A percentile compares a stretch with the other conserved stretches of the same genome.
Evolutionary conservation across 2,888 invertebrate species (phyloP).

Genomic region (Scaptomyza caliginosa): DNA sequence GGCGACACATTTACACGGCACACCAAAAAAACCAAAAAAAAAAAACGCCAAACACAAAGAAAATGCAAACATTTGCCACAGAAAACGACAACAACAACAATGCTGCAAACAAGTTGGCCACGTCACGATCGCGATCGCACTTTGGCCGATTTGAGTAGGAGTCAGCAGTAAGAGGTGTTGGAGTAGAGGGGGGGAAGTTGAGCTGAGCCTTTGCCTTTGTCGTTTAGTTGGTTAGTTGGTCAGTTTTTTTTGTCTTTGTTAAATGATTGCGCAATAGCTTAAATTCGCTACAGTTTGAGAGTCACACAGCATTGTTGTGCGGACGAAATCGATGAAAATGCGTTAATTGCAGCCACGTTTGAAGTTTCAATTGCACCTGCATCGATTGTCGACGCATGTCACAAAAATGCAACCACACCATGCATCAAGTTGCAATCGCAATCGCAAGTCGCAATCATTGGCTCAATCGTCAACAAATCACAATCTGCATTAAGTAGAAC

Average conservation of each 20-base stretch:
- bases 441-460: slow-evolving; percentile 14
- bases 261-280: slow-evolving; percentile 59
- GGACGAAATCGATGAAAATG: slow-evolving; percentile 53
- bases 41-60: slow-evolving; percentile 65
- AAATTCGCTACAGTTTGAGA: slow-evolving; percentile 49
- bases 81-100: slow-evolving; percentile 27
- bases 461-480: slow-evolving; percentile 6
- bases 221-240: slow-evolving; percentile 77
- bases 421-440: slow-evolving; percentile 22
- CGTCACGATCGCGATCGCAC: slow-evolving; percentile 81
- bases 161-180: neutral
- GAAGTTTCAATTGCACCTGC: slow-evolving; percentile 31
- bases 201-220: slow-evolving; percentile 19
- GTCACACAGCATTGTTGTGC: slow-evolving; percentile 32
- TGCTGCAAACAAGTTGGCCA: slow-evolving; percentile 74
- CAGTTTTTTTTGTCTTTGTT: slow-evolving; percentile 65
- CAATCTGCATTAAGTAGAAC: slow-evolving; percentile 64
- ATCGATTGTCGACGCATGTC: slow-evolving; percentile 67
- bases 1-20: slow-evolving; percentile 76
- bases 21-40: slow-evolving; percentile 40
- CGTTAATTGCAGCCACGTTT: slow-evolving; percentile 64
- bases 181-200: neutral
- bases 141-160: slow-evolving; percentile 57
- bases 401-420: slow-evolving; percentile 38
- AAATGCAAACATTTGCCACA: slow-evolving; percentile 59